Conservation (phyloP, 2,113 vertebrate genomes). For the Lepisosteus oculatus region DNA sequence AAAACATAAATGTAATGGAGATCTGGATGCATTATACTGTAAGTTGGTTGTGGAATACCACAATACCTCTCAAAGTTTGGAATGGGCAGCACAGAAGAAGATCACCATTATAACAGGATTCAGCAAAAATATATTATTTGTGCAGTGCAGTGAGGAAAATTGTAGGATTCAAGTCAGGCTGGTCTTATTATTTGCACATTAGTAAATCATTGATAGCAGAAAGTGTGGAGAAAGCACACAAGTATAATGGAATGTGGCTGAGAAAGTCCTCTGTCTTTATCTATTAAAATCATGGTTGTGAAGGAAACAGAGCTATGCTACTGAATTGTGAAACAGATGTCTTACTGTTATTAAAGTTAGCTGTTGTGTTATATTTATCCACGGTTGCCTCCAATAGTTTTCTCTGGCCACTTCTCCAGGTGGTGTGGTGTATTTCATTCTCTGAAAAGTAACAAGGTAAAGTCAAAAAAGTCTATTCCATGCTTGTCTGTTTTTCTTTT, state of each 20-base stretch:
- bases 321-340: background rate
- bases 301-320: background rate
- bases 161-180: background rate
- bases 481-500: background rate
- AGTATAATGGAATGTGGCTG: background rate
- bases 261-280: background rate
- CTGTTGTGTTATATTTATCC: background rate
- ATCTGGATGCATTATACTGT: no score
- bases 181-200: background rate
- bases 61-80: no score
- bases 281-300: background rate
- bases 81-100: no score
- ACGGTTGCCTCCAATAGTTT: background rate
- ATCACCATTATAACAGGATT: no score
- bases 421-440: background rate
- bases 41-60: no score
- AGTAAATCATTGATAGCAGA: background rate
- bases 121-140: no score
- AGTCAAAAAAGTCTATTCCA: constrained; percentile 13
- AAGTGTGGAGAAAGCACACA: background rate
- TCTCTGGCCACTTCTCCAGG: background rate
- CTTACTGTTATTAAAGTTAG: background rate
- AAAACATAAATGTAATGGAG: no score
- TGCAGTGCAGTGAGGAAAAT: no score
- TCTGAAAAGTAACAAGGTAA: background rate